A percentile compares a stretch with the other conserved stretches of the same genome.
Conservation (phyloP, 2,888 invertebrate species). For the Idaea dimidiata region DNA sequence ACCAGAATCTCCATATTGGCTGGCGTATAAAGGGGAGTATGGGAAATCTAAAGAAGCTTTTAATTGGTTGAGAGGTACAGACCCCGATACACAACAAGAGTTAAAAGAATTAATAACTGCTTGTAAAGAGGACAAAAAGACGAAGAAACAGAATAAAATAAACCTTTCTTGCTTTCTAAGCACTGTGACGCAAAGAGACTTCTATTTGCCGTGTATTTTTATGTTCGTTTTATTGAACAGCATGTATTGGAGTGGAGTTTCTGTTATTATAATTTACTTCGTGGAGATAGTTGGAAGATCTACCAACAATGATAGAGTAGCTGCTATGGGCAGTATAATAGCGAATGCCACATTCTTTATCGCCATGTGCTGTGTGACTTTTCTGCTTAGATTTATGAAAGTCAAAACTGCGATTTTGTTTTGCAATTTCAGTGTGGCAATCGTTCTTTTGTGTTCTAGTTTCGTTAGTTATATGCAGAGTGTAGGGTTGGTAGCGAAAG, state of each 20-base stretch:
- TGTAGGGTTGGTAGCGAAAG: conserved; percentile 12
- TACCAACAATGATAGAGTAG: conserved; percentile 21
- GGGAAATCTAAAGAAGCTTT: conserved; percentile 27
- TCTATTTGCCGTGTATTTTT: conserved; percentile 28
- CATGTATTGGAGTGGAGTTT: conserved; percentile 29
- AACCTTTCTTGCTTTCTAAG: conserved; percentile 5
- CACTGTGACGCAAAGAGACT: conserved; percentile 22
- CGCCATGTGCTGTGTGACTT: conserved; percentile 12
- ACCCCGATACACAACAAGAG: conserved; percentile 21
- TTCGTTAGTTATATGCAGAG: conserved; percentile 15
- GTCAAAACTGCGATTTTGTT: conserved; percentile 23
- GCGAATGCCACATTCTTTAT: conserved; percentile 14
- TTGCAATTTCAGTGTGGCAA: conserved; percentile 17
- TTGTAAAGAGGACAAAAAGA: conserved; percentile 14
- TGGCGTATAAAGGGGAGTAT: conserved; percentile 28
- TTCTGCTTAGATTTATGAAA: conserved; percentile 22
- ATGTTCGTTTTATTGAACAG: conserved; percentile 23
- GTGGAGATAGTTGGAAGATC: conserved; percentile 23
- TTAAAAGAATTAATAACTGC: conserved; percentile 21
- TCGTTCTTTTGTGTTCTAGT: conserved; percentile 4
- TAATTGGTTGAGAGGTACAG: conserved; percentile 25
- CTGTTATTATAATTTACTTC: conserved; percentile 22
- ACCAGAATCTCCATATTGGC: conserved; percentile 32
- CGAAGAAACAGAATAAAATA: not conserved
- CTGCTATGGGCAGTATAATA: conserved; percentile 18